Evolutionary conservation across 2,113 vertebrate genomes (phyloP).

Genomic region (Psettodes erumei): DNA sequence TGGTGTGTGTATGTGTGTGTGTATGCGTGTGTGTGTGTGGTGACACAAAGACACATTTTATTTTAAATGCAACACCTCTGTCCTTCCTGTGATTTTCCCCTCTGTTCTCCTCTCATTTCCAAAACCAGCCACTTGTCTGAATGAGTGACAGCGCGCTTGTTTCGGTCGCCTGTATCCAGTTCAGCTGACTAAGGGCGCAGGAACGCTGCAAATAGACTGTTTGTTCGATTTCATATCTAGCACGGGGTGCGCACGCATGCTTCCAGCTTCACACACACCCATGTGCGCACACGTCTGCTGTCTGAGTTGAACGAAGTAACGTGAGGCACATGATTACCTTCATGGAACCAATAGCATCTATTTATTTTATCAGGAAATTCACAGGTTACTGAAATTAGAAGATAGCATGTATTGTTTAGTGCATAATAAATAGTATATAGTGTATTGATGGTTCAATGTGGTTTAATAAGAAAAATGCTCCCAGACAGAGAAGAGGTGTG

Average conservation of each 20-base stretch:
- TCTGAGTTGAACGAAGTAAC: constrained; percentile 19
- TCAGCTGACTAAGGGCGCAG: constrained; percentile 37
- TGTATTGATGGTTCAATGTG: not conserved
- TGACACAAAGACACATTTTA: constrained; percentile 26
- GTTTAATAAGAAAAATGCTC: constrained; percentile 2
- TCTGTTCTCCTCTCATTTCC: constrained; percentile 5
- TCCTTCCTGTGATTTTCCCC: constrained; percentile 15
- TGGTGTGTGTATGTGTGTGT: not conserved
- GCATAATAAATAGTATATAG: too few relatives aligned
- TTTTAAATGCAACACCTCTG: constrained; percentile 39
- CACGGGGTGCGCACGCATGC: constrained; percentile 31
- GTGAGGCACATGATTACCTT: not conserved
- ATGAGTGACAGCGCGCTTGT: constrained; percentile 29
- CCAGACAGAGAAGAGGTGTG: not conserved
- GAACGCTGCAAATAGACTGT: constrained; percentile 21
- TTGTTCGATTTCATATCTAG: constrained; percentile 53
- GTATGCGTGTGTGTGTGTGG: too few relatives aligned
- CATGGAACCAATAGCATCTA: constrained; percentile 1
- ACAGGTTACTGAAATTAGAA: constrained; percentile 12
- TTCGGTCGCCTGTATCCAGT: constrained; percentile 23
- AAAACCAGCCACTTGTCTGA: constrained; percentile 14
- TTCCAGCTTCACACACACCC: constrained; percentile 23
- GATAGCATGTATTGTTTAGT: not conserved
- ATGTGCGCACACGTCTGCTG: constrained; percentile 25
- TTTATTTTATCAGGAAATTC: constrained; percentile 7